Conservation (phyloP, 2,113 vertebrate genomes). For the Limanda limanda region DNA sequence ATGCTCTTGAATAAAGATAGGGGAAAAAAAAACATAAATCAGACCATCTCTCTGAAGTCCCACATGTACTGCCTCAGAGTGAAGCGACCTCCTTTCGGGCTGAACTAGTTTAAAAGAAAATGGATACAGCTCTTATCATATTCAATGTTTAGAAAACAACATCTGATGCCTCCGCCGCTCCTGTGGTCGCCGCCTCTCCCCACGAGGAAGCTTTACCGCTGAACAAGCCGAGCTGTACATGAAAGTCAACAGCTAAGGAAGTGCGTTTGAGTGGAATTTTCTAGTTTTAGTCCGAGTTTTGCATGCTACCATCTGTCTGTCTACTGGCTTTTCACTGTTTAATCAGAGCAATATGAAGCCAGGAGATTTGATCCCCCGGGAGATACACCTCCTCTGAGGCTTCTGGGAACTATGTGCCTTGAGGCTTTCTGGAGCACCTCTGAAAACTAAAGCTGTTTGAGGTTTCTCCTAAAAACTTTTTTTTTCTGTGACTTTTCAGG, state of each 20-base stretch:
- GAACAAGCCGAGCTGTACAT: slow-evolving; percentile 13
- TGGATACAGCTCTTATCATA: slow-evolving; percentile 14
- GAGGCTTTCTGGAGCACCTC: slow-evolving; percentile 66
- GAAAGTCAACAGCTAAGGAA: slow-evolving; percentile 16
- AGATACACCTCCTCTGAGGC: slow-evolving; percentile 54
- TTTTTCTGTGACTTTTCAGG: slow-evolving; percentile 53
- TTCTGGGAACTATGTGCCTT: slow-evolving; percentile 50
- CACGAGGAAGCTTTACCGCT: not conserved
- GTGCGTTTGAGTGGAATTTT: slow-evolving; percentile 36
- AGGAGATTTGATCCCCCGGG: slow-evolving; percentile 60
- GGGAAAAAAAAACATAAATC: slow-evolving; percentile 25
- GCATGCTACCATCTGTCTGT: slow-evolving; percentile 61
- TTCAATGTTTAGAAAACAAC: slow-evolving; percentile 19
- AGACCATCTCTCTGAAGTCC: slow-evolving; percentile 68
- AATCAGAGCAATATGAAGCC: slow-evolving; percentile 71
- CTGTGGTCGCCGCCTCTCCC: not conserved
- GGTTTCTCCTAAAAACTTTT: slow-evolving; percentile 22
- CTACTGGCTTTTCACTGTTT: slow-evolving; percentile 61
- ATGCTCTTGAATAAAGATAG: not conserved
- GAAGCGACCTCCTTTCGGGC: slow-evolving; percentile 73
- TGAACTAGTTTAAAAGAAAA: slow-evolving; percentile 76
- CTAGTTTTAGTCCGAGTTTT: slow-evolving; percentile 55
- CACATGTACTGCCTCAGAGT: slow-evolving; percentile 70
- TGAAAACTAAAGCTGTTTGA: slow-evolving; percentile 42
- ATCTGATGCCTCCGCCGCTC: not conserved